Conservation (phyloP, 2,113 vertebrate genomes). For the Enhydra lutris region DNA sequence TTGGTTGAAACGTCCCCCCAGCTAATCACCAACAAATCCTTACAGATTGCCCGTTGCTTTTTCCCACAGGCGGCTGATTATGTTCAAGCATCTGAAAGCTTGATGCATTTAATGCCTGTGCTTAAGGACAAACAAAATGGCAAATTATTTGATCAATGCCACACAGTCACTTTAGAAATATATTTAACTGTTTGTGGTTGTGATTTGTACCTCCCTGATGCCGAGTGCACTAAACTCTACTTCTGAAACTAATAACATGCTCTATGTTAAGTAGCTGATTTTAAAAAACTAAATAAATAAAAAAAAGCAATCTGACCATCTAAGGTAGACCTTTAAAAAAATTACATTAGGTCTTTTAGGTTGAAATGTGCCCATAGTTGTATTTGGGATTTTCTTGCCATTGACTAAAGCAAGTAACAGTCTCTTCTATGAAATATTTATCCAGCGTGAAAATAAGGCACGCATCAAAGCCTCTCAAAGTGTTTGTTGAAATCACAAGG, state of each 20-base stretch:
- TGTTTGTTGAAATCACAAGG: conserved; percentile 5
- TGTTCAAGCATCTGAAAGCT: background rate
- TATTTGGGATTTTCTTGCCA: background rate
- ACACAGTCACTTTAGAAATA: background rate
- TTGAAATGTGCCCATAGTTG: background rate
- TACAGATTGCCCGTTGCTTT: background rate
- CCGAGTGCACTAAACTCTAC: background rate
- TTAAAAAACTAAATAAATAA: background rate
- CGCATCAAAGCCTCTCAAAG: background rate
- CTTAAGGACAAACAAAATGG: conserved; percentile 8
- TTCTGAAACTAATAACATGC: background rate
- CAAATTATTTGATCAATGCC: background rate
- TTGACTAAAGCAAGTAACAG: background rate
- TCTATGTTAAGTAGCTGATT: background rate
- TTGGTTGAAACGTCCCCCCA: background rate
- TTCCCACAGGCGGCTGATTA: background rate
- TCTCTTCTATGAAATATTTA: conserved; percentile 23
- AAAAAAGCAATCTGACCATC: background rate
- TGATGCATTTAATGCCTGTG: background rate
- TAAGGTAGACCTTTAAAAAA: background rate
- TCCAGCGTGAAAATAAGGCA: background rate
- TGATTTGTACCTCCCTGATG: background rate
- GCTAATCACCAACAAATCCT: conserved; percentile 7
- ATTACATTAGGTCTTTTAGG: background rate
- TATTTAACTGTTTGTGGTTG: background rate